These are phyloP conservation scores for Lophura nycthemera DNA, from an alignment of 2,113 vertebrate species.

Conservation along the genomic window DNA sequence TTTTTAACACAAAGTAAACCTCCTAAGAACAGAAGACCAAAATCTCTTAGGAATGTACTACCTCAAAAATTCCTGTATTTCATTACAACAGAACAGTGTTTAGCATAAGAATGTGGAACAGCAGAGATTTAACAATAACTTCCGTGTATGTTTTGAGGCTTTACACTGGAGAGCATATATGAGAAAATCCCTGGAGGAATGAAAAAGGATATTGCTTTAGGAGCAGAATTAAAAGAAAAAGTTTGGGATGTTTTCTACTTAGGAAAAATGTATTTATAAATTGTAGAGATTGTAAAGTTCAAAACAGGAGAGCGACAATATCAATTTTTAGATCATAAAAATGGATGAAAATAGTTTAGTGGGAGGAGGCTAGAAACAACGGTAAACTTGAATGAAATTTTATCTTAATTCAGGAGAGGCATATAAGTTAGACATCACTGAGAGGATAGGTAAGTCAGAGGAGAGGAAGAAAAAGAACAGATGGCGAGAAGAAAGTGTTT, in stretches of 20 bases:
- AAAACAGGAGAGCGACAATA: not conserved
- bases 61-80: not conserved
- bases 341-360: not conserved
- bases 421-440: slow-evolving; percentile 51
- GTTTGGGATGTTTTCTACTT: not conserved
- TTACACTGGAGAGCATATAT: not conserved
- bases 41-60: not conserved
- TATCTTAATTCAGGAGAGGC: not conserved
- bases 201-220: not conserved
- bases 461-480: slow-evolving; percentile 41
- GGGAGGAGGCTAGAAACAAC: not conserved
- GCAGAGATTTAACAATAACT: not conserved
- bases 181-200: not conserved
- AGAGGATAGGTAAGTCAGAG: slow-evolving; percentile 35
- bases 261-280: not conserved
- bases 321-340: not conserved
- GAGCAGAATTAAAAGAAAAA: not conserved
- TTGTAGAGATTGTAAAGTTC: not conserved
- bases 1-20: not conserved
- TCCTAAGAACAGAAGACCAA: not conserved
- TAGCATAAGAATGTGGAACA: not conserved
- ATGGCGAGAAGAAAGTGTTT: slow-evolving; percentile 34
- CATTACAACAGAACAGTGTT: not conserved
- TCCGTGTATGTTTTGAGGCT: not conserved
- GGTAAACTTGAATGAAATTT: not conserved